Evolutionary conservation across 2,888 invertebrate species (phyloP), one percentile per base, ranked within the genome.

Genomic region (Agonum fuliginosum): DNA sequence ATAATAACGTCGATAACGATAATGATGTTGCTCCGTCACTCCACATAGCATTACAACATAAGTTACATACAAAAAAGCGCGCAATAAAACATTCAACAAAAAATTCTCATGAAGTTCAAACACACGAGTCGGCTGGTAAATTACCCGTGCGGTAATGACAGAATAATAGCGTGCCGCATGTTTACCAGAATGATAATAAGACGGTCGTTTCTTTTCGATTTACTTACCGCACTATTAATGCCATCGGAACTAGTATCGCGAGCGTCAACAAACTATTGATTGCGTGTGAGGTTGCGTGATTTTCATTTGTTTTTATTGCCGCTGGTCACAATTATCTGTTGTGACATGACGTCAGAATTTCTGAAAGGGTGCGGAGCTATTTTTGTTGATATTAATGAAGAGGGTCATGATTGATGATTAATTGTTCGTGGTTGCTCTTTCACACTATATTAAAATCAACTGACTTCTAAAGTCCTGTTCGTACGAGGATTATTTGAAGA

Each of bases 281-380:
- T 54, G 54, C 24, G 20, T 20, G 48, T 20, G 41, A 73, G 5
- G 37, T 22, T 74, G 12, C 34, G 34, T 34, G 30, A 48, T 71
- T 41, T 30, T 30, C 65, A 65, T 65, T 65, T 65, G 65, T 65
- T 65, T 58, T 65, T 65, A 65, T 65, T 37, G 37, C 19, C 5
- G 17, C 65, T 3, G 37, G 37, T 37, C 65, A 37, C 65, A 37
- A 65, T 65, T 65, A 65, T 65, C 65, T 65, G n/a, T 34, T n/a
- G 30, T 34, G 65, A 65, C 22, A 34, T 65, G 65, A 65, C 65
- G 65, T 65, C 65, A 65, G 34, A 65, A 54, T 24, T 1, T n/a
- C 20, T 54, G n/a, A 24, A 54, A 54, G 54, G 54, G 54, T 22
- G 54, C 12, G 54, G 54, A 54, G 54, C 54, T 54, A 54, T 54